Percentiles rank a stretch among this genome's conserved stretches.
Evolutionary conservation across 2,888 invertebrate genomes (phyloP).

Genomic region (Dastarcus helophoroides): DNA sequence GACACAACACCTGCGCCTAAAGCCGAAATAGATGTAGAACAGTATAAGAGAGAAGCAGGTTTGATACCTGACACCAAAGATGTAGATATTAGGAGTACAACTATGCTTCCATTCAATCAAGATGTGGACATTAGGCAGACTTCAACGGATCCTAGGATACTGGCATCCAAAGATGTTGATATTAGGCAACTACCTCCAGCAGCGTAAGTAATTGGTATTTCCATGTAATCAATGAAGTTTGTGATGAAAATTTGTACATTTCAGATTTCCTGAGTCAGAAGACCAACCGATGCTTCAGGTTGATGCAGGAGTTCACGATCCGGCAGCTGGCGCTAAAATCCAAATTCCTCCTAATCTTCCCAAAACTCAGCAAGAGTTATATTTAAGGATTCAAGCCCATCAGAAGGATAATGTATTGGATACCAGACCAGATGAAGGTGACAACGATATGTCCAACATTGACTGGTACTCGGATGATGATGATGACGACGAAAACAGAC

Average conservation of each 20-base stretch:
- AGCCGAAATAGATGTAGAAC: background rate
- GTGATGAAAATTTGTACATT: no score
- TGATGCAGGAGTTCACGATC: background rate
- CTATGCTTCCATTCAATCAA: slow-evolving; percentile 10
- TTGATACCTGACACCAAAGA: slow-evolving; percentile 16
- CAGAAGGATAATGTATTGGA: slow-evolving; percentile 43
- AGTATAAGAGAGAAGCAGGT: slow-evolving; percentile 2
- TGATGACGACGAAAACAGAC: slow-evolving; percentile 36
- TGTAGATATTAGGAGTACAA: slow-evolving; percentile 19
- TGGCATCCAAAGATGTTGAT: slow-evolving; percentile 34
- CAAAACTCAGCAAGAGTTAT: slow-evolving; percentile 53
- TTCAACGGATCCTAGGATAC: slow-evolving; percentile 13
- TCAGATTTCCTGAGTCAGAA: no score
- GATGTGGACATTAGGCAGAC: slow-evolving; percentile 24
- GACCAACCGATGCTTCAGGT: background rate
- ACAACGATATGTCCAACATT: slow-evolving; percentile 25
- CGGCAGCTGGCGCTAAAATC: background rate
- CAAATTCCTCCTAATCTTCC: slow-evolving; percentile 44
- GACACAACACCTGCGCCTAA: slow-evolving; percentile 1
- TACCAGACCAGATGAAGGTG: slow-evolving; percentile 29
- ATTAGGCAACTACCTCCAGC: slow-evolving; percentile 33
- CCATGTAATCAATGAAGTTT: no score
- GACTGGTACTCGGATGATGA: slow-evolving; percentile 77
- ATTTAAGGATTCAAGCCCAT: slow-evolving; percentile 54
- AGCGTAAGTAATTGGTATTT: no score